Evolutionary conservation across 2,888 invertebrate species (phyloP), one percentile per base, ranked within the genome.

Genomic region (Margaritifera margaritifera): DNA sequence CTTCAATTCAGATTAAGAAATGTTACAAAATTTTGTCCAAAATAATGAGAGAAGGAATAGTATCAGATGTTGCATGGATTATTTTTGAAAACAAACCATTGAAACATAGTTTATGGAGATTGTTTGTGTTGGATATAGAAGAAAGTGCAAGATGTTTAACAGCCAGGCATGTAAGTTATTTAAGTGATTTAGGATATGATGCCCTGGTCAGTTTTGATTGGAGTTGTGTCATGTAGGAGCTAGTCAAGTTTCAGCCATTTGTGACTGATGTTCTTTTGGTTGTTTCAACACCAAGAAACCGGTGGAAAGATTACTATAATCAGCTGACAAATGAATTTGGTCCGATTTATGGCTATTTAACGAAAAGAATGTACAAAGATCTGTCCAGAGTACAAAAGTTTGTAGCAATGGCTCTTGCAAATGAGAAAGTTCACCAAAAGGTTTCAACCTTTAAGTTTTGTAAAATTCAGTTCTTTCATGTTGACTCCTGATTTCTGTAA

Each of bases 371-470:
- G 31, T 51, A 31, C 51, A 52, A 62, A 31, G 62, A 62, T 27
- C 25, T 62, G n/a, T 62, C 62, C 19, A 22, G 62, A 20, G 52
- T 25, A 25, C 62, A 62, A 24, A 20, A 1, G 19, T 24, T 62
- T 20, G 52, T 62, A 19, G 54, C 62, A 15, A 62, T 54, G 25
- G 53, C 53, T n/a, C 27, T 62, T 25, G 62, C 54, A 52, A 25
- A 62, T 53, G 62, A 52, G 53, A 62, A 62, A 27, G 62, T 62
- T 51, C 62, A 62, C 19, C 54, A 54, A 27, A 62, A 62, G 62
- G 62, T 24, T 11, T 53, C 5, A 11, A n/a, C 31, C 31, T 31
- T 6, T 6, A 31, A 31, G 31, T 31, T 31, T 31, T 31, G 31
- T 31, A 31, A 6, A 31, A 31, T 31, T 31, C 31, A 31, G 6